phyloP scores from a whole-genome alignment of 2,888 invertebrate species.

The Cephalotes varians region DNA sequence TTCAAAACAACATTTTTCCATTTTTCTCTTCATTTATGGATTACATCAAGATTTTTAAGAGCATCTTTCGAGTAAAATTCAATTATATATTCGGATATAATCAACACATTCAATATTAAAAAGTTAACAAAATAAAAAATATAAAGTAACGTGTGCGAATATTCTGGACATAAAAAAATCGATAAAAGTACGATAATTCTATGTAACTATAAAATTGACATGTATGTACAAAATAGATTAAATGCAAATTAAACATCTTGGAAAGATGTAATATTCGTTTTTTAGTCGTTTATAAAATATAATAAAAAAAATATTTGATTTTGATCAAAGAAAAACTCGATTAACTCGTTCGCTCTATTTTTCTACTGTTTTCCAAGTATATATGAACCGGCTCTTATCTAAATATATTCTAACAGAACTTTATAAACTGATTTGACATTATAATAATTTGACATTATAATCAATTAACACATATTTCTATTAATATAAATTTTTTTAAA shows the following conservation, averaged over 20 bases:
- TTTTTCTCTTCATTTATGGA: not conserved
- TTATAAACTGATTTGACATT: not conserved
- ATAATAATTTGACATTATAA: no score
- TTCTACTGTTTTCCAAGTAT: not conserved
- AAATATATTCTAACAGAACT: not conserved
- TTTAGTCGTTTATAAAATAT: not conserved
- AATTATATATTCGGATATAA: not conserved
- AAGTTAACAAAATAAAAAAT: not conserved
- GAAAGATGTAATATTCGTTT: not conserved
- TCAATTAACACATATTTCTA: not conserved
- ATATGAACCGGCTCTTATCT: not conserved
- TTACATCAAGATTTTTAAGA: not conserved
- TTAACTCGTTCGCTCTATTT: not conserved
- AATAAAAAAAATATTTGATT: slow-evolving; percentile 13
- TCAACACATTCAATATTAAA: not conserved
- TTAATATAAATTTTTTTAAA: not conserved
- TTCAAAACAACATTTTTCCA: not conserved
- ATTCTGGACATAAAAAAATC: not conserved
- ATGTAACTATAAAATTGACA: not conserved
- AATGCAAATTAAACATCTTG: not conserved
- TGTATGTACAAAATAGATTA: not conserved
- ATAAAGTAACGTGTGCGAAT: not conserved
- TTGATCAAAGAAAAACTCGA: not conserved
- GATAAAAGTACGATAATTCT: not conserved
- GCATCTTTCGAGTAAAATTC: not conserved